phyloP scores from a whole-genome alignment of 2,113 vertebrate species.

The Oxygymnocypris stewartii region DNA sequence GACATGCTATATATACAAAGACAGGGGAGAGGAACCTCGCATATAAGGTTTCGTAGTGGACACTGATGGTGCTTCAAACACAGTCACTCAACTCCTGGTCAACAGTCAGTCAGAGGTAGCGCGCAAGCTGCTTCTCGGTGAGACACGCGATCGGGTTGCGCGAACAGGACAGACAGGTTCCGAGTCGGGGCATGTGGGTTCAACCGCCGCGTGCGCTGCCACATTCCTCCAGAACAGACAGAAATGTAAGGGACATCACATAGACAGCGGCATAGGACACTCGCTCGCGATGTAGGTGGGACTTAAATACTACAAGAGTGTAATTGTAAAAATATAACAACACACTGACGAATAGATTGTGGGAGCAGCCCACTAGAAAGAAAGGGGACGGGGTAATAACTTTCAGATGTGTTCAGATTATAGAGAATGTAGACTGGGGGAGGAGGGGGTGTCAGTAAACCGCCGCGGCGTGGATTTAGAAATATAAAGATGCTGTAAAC shows the following conservation, averaged over 20 bases:
- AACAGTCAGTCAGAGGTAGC: conserved; percentile 33
- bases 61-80: conserved; percentile 54
- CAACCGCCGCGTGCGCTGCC: conserved; percentile 35
- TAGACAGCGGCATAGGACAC: conserved; percentile 27
- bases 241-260: conserved; percentile 45
- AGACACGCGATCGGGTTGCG: conserved; percentile 62
- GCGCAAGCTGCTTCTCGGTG: conserved; percentile 51
- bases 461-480: conserved; percentile 72
- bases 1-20: conserved; percentile 65
- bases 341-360: conserved; percentile 61
- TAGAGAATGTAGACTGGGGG: conserved; percentile 58
- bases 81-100: conserved; percentile 51
- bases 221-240: conserved; percentile 44
- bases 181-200: conserved; percentile 46
- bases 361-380: conserved; percentile 67
- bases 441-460: conserved; percentile 69
- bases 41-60: conserved; percentile 62
- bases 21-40: conserved; percentile 62
- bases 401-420: conserved; percentile 78
- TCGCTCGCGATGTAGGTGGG: conserved; percentile 56
- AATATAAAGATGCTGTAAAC: conserved; percentile 75
- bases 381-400: conserved; percentile 71
- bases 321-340: conserved; percentile 57
- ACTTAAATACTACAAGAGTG: conserved; percentile 59
- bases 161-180: conserved; percentile 73